phyloP scores from a whole-genome alignment of 2,797 vertebrate species.

The Hoplostethus atlanticus region DNA sequence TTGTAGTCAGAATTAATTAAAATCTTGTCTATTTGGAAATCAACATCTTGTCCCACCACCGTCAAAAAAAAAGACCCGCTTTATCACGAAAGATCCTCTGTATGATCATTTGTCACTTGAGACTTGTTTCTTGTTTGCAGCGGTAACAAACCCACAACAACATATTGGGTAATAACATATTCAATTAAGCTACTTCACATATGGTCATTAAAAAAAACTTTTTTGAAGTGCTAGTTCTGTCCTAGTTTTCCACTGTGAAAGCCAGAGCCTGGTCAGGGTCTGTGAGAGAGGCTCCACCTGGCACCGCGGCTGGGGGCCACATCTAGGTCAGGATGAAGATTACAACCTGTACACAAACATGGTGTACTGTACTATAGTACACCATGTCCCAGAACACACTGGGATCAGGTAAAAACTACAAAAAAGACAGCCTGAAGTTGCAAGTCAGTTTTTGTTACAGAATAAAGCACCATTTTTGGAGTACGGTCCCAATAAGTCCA shows the following conservation, averaged over 20 bases:
- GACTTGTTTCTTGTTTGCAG: too few relatives aligned
- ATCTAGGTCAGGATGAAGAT: conserved; percentile 6
- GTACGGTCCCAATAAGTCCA: not conserved
- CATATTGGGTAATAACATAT: too few relatives aligned
- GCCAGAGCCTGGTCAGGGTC: not conserved
- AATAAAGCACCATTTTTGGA: not conserved
- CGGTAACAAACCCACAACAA: too few relatives aligned
- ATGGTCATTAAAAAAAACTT: not conserved
- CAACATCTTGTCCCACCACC: too few relatives aligned
- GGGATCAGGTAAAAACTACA: not conserved
- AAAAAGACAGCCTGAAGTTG: not conserved
- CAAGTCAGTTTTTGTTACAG: not conserved
- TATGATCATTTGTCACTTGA: too few relatives aligned
- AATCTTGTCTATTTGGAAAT: too few relatives aligned
- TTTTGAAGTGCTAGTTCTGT: not conserved
- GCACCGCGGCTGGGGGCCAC: not conserved
- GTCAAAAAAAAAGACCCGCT: too few relatives aligned
- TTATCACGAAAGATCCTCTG: too few relatives aligned
- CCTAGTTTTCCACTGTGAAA: not conserved
- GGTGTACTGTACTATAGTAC: not conserved
- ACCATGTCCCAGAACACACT: not conserved
- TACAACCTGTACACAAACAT: not conserved
- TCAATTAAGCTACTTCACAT: too few relatives aligned
- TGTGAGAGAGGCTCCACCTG: conserved; percentile 15
- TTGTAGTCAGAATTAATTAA: too few relatives aligned